These are phyloP conservation scores for Himalopsyche anomala DNA, from an alignment of 2,888 invertebrate species.

Conservation along the genomic window DNA sequence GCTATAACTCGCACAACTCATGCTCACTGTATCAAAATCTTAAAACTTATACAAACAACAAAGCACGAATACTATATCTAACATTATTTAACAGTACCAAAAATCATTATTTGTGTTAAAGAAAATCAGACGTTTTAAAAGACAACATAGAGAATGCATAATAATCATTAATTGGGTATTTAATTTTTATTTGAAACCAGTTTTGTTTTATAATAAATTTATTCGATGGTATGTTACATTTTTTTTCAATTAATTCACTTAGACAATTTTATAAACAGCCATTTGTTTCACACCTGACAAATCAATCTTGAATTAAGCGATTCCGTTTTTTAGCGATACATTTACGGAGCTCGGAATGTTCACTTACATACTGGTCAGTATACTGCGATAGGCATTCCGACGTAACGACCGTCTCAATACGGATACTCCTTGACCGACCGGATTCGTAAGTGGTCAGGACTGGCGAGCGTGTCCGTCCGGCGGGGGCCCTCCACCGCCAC, in stretches of 20 bases:
- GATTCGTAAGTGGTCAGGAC: slow-evolving; percentile 8
- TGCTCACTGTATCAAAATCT: too few species aligned
- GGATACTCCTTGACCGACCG: slow-evolving; percentile 21
- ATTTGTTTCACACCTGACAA: background rate
- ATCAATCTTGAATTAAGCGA: background rate
- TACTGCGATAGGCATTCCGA: slow-evolving; percentile 18
- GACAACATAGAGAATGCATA: too few species aligned
- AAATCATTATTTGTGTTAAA: too few species aligned
- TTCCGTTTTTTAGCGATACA: background rate
- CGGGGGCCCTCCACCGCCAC: background rate
- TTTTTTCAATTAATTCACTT: background rate
- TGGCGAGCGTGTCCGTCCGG: slow-evolving; percentile 2
- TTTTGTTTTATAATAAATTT: too few species aligned
- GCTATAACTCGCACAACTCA: background rate
- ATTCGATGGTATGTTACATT: too few species aligned
- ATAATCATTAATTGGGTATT: too few species aligned
- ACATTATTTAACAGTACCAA: too few species aligned
- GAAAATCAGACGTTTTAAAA: too few species aligned
- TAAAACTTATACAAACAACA: too few species aligned
- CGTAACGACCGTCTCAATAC: background rate
- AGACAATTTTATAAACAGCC: background rate
- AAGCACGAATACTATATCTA: too few species aligned
- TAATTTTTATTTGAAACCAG: too few species aligned
- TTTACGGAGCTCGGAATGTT: background rate
- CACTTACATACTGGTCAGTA: background rate